Percentiles rank a stretch among this genome's conserved stretches.
These are phyloP conservation scores for Dolichotis patagonum DNA, from an alignment of 2,113 vertebrate species.

Conservation along the genomic window DNA sequence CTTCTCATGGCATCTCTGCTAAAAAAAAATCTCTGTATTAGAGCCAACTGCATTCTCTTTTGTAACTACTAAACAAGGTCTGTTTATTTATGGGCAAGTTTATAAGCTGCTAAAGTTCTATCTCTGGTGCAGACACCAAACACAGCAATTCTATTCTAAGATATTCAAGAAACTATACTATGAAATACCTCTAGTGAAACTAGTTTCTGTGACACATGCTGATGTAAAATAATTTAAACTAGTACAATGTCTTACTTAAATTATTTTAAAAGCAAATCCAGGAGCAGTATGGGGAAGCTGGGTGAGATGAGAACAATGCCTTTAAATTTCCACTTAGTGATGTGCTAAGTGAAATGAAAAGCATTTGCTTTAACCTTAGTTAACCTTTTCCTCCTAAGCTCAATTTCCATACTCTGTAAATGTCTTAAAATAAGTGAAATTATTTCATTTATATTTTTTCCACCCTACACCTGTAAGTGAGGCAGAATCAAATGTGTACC, in stretches of 20 bases:
- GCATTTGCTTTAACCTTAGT: conserved; percentile 77
- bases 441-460: conserved; percentile 72
- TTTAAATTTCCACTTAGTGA: conserved; percentile 78
- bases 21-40: not conserved
- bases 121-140: not conserved
- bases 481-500: conserved; percentile 55
- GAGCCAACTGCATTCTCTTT: not conserved
- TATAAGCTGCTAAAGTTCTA: not conserved
- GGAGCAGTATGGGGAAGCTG: conserved; percentile 55
- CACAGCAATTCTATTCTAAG: not conserved
- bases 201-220: conserved; percentile 20
- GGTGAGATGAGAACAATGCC: conserved; percentile 70
- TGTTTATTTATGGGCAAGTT: not conserved
- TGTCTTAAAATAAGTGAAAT: conserved; percentile 76
- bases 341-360: conserved; percentile 70
- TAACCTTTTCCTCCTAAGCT: conserved; percentile 75
- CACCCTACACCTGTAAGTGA: conserved; percentile 59
- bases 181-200: conserved; percentile 45
- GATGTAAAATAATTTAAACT: conserved; percentile 72
- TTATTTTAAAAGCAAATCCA: conserved; percentile 78
- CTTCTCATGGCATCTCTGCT: not conserved
- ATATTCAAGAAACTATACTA: not conserved
- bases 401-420: conserved; percentile 76
- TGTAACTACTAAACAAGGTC: not conserved
- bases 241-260: conserved; percentile 72